Base-by-base conservation (phyloP, 2,888 invertebrate genomes). In the Mesorhabditis spiculigera region DNA sequence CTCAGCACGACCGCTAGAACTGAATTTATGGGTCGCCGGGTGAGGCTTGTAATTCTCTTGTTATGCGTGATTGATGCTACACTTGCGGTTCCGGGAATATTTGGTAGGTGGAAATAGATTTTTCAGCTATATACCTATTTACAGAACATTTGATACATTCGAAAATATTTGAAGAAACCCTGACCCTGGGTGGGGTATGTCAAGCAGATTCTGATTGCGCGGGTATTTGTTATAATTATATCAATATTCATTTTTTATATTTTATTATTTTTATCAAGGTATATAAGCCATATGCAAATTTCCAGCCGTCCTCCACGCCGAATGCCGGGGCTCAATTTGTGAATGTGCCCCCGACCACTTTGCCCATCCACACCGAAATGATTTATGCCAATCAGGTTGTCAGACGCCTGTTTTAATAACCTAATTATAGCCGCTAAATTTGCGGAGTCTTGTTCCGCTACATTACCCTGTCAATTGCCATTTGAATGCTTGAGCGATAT, bases 321-420 rank as follows among this genome's bases (percentile, higher is more conserved):
- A 50, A 50, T 50, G 58, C 58, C 58, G 58, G n/a, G n/a, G n/a
- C 58, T 50, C 58, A 50, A 50, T 50, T 50, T 50, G 58, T 50
- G 58, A 50, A 50, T 50, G 58, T n/a, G n/a, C 58, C 8, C n/a
- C 58, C 8, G 58, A 50, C n/a, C 58, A 50, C n/a, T 50, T 50
- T n/a, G 58, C 58, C n/a, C 58, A 50, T 50, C 58, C 58, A 50
- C 58, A 50, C 58, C 8, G 3, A 50, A 50, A 50, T 50, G 58
- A 50, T 50, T n/a, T 50, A 13, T 50, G 58, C n/a, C 58, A 50
- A 50, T 50, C 58, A 50, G 58, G 58, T 50, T 50, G 8, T 50
- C n/a, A 13, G 10, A 50, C n/a, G 28, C 28, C 3, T 28, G 28
- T 28, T 28, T 28, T 28, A 28, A 28, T 28, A 28, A 28, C 28